A percentile compares a stretch with the other conserved stretches of the same genome.
Evolutionary conservation across 2,888 invertebrate species (phyloP).

Genomic region (Tetheella fluctuosa): DNA sequence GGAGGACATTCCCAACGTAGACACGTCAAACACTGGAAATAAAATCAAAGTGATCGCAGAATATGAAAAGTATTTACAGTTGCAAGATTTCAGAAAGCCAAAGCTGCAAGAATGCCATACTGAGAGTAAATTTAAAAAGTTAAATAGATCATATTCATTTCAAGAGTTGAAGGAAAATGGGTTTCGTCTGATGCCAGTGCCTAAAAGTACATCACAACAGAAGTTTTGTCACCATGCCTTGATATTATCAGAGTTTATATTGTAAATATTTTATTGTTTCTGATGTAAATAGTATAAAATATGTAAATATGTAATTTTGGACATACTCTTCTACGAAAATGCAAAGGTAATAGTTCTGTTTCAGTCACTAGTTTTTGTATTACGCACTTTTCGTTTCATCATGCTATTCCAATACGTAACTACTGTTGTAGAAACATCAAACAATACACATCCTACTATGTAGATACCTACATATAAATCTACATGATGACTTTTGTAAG

Average conservation of each 20-base stretch:
- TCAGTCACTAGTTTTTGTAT: not conserved
- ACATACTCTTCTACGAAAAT: not conserved
- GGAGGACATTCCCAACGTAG: constrained; percentile 45
- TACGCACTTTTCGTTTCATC: not conserved
- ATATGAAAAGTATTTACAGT: constrained; percentile 46
- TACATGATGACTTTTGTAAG: not conserved
- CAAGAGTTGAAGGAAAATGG: constrained; percentile 62
- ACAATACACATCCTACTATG: no score
- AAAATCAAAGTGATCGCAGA: constrained; percentile 23
- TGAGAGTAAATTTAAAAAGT: constrained; percentile 47
- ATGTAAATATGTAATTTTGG: constrained; percentile 19
- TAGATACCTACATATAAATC: no score
- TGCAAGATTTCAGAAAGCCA: constrained; percentile 64
- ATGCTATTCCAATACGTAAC: not conserved
- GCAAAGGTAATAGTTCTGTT: constrained; percentile 27
- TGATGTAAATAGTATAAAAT: constrained; percentile 29
- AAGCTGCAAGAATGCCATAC: constrained; percentile 53
- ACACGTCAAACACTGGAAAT: constrained; percentile 29
- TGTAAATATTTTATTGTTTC: constrained; percentile 49
- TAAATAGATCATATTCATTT: constrained; percentile 60
- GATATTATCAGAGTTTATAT: constrained; percentile 68
- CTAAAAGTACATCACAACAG: constrained; percentile 35
- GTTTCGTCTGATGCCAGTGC: constrained; percentile 45
- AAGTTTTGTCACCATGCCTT: constrained; percentile 48
- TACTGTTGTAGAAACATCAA: no score